These are phyloP conservation scores for Argyrosomus regius DNA, from an alignment of 2,797 vertebrate genomes.

Conservation along the genomic window DNA sequence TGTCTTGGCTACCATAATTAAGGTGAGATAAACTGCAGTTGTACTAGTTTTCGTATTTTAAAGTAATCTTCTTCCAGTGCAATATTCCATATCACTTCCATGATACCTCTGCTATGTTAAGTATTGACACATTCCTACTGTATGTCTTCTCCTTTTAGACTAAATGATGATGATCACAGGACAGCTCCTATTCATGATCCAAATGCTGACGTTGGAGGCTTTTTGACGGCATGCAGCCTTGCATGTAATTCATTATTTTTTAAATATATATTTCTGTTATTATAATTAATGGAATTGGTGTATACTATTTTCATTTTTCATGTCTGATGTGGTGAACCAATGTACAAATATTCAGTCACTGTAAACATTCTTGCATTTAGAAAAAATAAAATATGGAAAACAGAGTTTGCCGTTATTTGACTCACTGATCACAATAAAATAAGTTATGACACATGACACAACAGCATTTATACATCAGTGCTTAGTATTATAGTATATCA, in stretches of 20 bases:
- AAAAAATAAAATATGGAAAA: neutral
- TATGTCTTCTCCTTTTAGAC: constrained; percentile 51
- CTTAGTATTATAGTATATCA: neutral
- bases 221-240: no score
- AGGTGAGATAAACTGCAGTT: no score
- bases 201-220: no score
- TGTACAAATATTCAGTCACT: neutral
- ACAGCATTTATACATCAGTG: neutral
- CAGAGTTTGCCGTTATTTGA: neutral
- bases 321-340: neutral
- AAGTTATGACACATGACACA: neutral
- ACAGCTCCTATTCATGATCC: neutral
- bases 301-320: neutral
- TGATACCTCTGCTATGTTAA: neutral
- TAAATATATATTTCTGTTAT: neutral
- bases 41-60: no score
- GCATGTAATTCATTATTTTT: neutral
- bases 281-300: neutral
- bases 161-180: constrained; percentile 44
- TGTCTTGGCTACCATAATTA: no score
- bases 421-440: neutral
- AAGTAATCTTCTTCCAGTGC: no score
- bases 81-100: no score
- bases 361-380: neutral
- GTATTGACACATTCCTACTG: neutral